Evolutionary conservation across 1,140 invertebrate species (phyloP), one percentile per base, ranked within the genome.

Genomic region (Anastatus disparis): DNA sequence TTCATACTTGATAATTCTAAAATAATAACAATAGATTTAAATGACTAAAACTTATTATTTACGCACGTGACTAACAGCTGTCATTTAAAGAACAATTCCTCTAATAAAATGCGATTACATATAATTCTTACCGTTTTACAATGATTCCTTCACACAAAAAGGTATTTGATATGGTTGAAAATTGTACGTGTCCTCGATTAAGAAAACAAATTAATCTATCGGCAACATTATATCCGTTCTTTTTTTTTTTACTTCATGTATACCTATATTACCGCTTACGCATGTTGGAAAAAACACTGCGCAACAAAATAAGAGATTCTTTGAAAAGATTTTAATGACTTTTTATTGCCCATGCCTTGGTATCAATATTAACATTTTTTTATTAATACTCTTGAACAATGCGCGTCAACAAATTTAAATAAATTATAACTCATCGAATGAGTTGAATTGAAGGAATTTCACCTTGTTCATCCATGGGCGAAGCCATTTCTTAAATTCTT

Each of bases 401-500:
- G 22, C 27, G 1, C 1, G 8, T 20, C 13, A n/a, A 29, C 31
- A 20, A 48, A 42, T 50, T 63, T 15, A 24, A 3, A 17, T 15
- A 20, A 69, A 40, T 31, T 40, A n/a, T n/a, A 6, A 62, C 26
- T n/a, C n/a, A n/a, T n/a, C n/a, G n/a, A n/a, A n/a, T n/a, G n/a
- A n/a, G n/a, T n/a, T n/a, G n/a, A 24, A 29, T 40, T 35, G 12
- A 62, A 17, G 38, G 7, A 61, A 42, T 52, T 53, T 62, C 56
- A 58, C 46, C 58, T 55, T 31, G n/a, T 35, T 24, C 26, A 17
- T 38, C 65, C 22, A 61, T 40, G 67, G 58, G 40, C 67, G 67
- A 70, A 70, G 67, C 67, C 59, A 70, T 63, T 70, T 62, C 56
- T 70, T 35, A 27, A 55, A 63, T 63, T 46, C 46, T 70, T 53